These are phyloP conservation scores for Setophaga coronata DNA, from an alignment of 2,113 vertebrate genomes.

Conservation along the genomic window DNA sequence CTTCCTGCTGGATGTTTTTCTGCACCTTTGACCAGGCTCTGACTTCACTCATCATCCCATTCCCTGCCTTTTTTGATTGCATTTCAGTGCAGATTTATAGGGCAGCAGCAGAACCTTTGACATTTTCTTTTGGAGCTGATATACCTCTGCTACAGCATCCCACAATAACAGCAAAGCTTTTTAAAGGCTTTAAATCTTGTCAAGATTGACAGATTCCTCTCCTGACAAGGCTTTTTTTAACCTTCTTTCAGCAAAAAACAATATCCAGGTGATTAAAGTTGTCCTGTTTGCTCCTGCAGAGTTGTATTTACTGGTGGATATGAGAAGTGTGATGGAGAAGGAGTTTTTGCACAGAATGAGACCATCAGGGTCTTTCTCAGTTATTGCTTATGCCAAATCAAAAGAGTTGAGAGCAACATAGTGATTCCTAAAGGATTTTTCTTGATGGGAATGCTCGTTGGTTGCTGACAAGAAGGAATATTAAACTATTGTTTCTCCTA, in stretches of 20 bases:
- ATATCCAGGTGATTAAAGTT: neutral
- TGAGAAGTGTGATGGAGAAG: neutral
- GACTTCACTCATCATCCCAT: neutral
- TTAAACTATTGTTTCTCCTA: neutral
- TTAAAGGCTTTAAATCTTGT: neutral
- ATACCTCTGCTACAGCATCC: neutral
- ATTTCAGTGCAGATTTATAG: neutral
- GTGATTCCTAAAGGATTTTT: neutral
- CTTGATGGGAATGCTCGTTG: neutral
- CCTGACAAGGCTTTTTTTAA: neutral
- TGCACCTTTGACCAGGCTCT: neutral
- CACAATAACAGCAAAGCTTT: neutral
- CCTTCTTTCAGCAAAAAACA: neutral
- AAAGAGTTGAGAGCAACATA: neutral
- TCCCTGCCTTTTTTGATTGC: neutral
- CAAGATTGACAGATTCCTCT: neutral
- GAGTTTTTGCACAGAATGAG: neutral
- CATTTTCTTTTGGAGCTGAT: neutral
- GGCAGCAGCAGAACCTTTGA: neutral
- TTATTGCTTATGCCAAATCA: neutral
- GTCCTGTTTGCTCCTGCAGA: neutral
- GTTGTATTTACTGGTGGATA: neutral
- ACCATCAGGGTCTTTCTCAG: neutral
- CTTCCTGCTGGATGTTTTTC: neutral
- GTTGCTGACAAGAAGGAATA: neutral